Percentiles rank a stretch among this genome's conserved stretches.
Evolutionary conservation across 2,888 invertebrate genomes (phyloP).

Genomic region (Ectemnius cavifrons): DNA sequence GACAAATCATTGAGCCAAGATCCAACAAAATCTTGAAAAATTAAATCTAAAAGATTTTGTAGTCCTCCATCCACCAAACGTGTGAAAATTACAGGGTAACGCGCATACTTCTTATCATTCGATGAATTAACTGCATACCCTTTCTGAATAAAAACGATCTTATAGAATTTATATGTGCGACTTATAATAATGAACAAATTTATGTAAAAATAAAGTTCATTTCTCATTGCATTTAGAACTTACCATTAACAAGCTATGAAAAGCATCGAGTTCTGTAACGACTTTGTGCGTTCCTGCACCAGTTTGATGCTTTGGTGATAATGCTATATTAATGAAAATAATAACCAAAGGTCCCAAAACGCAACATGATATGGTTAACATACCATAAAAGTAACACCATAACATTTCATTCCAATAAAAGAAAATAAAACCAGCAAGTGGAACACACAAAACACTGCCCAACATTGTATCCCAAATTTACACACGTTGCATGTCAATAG

Average conservation of each 20-base stretch:
- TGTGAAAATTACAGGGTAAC: constrained; percentile 89
- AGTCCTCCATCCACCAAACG: constrained; percentile 90
- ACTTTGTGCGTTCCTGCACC: constrained; percentile 81
- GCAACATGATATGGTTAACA: constrained; percentile 71
- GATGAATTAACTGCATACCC: constrained; percentile 70
- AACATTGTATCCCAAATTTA: constrained; percentile 5
- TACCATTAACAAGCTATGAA: constrained; percentile 83
- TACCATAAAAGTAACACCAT: constrained; percentile 66
- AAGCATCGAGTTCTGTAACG: constrained; percentile 82
- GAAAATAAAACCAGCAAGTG: constrained; percentile 49
- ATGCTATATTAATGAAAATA: constrained; percentile 83
- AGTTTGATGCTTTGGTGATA: constrained; percentile 84
- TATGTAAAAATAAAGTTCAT: background rate
- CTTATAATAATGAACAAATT: background rate
- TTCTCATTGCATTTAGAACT: constrained; percentile 28
- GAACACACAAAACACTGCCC: constrained; percentile 32
- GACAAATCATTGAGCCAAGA: constrained; percentile 87
- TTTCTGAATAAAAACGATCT: constrained; percentile 63
- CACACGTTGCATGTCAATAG: too few relatives aligned
- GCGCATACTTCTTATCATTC: constrained; percentile 78
- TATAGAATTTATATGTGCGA: background rate
- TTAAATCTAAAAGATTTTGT: constrained; percentile 89
- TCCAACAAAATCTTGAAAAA: constrained; percentile 88
- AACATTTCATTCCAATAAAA: constrained; percentile 63
- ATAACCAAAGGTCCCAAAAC: constrained; percentile 77